Conservation (phyloP, 1,140 invertebrate genomes). For the Bombus sylvicola region DNA sequence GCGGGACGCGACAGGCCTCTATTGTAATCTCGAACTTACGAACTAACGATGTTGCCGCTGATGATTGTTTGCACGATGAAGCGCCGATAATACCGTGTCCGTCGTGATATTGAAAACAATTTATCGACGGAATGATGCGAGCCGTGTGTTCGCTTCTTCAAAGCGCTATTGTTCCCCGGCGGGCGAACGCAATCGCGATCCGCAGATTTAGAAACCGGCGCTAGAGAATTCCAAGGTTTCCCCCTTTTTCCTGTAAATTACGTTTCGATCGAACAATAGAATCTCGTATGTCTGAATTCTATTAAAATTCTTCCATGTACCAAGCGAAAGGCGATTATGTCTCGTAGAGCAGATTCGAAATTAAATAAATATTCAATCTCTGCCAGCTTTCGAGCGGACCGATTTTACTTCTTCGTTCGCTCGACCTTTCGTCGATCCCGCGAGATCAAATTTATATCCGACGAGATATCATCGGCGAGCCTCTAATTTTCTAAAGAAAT, state of each 20-base stretch:
- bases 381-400: neutral
- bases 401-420: neutral
- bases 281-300: neutral
- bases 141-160: neutral
- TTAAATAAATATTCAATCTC: slow-evolving; percentile 13
- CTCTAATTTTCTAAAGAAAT: neutral
- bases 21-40: slow-evolving; percentile 43
- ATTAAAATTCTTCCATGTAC: neutral
- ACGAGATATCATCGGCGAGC: neutral
- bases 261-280: neutral
- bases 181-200: neutral
- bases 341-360: neutral
- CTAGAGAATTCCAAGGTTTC: neutral
- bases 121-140: slow-evolving; percentile 40
- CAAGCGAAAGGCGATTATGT: neutral
- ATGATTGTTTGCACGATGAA: slow-evolving; percentile 35
- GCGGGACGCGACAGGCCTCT: slow-evolving; percentile 5
- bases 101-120: slow-evolving; percentile 42
- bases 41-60: slow-evolving; percentile 45
- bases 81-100: slow-evolving; percentile 29
- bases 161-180: neutral
- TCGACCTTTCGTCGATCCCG: neutral
- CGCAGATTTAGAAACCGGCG: neutral
- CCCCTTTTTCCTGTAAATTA: neutral
- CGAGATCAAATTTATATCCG: neutral